A percentile compares a stretch with the other conserved stretches of the same genome.
Conservation (phyloP, 2,113 vertebrate species). For the Actenoides lindsayi region DNA sequence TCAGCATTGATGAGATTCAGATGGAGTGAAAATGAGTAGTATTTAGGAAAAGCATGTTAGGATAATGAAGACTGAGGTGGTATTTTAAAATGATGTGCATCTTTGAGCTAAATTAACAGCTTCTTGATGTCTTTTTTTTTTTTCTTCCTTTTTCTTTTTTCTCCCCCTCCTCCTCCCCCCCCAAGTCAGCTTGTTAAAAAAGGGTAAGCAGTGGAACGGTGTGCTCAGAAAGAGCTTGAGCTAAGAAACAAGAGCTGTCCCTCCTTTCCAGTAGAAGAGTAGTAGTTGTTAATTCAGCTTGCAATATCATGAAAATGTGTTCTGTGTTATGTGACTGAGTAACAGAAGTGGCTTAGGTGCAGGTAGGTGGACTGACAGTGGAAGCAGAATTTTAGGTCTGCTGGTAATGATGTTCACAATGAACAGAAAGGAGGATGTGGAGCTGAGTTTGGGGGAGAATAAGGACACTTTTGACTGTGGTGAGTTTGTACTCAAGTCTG, state of each 20-base stretch:
- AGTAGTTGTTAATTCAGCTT: not conserved
- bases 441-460: not conserved
- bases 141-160: not conserved
- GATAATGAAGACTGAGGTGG: not conserved
- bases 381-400: not conserved
- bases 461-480: not conserved
- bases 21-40: not conserved
- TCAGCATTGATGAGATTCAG: not conserved
- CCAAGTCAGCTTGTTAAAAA: fast-evolving
- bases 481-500: not conserved
- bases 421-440: not conserved
- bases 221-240: not conserved
- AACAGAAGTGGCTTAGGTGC: not conserved
- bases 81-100: not conserved
- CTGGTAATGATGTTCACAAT: not conserved
- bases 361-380: not conserved
- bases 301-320: not conserved
- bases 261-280: not conserved
- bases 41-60: not conserved
- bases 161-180: too few relatives aligned
- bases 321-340: not conserved
- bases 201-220: not conserved
- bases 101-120: not conserved
- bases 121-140: not conserved
- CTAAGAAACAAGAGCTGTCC: not conserved